Evolutionary conservation across 2,888 invertebrate species (phyloP).

Genomic region (Lasioglossum zephyrum): DNA sequence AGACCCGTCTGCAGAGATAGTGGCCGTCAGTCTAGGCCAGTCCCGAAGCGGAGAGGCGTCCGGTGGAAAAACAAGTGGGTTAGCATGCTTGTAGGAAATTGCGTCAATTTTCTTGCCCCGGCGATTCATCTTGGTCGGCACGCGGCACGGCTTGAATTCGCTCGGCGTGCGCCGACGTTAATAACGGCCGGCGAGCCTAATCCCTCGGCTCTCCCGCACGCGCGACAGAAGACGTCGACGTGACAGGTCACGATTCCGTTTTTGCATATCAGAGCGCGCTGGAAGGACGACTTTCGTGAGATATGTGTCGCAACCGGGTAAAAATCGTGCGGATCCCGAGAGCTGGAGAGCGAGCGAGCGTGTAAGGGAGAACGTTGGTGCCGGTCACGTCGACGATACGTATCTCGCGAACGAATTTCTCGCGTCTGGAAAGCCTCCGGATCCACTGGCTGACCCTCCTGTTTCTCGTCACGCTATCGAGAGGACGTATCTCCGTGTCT

Average conservation of each 20-base stretch:
- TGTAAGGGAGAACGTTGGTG: constrained; percentile 38
- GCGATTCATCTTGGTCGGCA: background rate
- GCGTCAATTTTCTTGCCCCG: background rate
- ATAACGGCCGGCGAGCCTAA: background rate
- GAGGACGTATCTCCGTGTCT: constrained; percentile 33
- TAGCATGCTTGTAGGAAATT: background rate
- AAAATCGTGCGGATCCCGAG: constrained; percentile 47
- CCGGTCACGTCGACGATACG: constrained; percentile 20
- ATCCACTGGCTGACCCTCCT: background rate
- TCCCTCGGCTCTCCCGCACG: background rate
- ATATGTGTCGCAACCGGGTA: constrained; percentile 45
- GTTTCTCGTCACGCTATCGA: constrained; percentile 26
- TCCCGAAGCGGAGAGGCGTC: background rate
- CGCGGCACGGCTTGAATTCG: background rate
- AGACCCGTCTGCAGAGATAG: background rate
- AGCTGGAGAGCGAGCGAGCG: background rate
- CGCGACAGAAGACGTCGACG: constrained; percentile 18
- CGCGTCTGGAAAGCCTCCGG: constrained; percentile 31
- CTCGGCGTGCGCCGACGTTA: background rate
- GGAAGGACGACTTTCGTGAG: constrained; percentile 56
- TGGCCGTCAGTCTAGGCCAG: background rate
- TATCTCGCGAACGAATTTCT: constrained; percentile 41
- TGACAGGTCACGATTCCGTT: constrained; percentile 44
- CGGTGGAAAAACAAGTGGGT: background rate
- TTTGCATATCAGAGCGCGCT: constrained; percentile 47